Base-by-base conservation (phyloP, 1,140 invertebrate genomes). In the Aphelinus certus region DNA sequence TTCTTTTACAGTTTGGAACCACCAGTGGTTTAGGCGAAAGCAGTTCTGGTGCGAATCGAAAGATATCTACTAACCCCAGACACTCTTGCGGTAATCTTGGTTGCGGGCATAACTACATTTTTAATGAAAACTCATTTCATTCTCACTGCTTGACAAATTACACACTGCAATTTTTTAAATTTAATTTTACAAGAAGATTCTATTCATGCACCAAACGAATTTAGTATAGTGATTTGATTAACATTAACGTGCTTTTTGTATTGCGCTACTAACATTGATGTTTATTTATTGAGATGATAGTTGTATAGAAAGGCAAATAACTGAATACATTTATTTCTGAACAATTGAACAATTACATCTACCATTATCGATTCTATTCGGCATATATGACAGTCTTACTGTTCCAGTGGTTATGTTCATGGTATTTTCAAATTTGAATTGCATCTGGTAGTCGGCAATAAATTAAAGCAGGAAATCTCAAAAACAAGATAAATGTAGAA, bases 31-130 rank as follows among this genome's bases (percentile, higher is more conserved):
- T 86, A 80, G 86, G 85, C 78, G 87, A 88, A 82, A 88, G 85
- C 86, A 88, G 86, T 81, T 86, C 87, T 88, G 87, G 86, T 88
- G 87, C 87, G 86, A 88, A 87, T 80, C 86, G 86, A 86, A 88
- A 88, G 86, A 86, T 88, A 85, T 84, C 86, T 88, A 88, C 87
- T 87, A 88, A 88, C 84, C 87, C 87, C 85, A 88, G 87, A 88
- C 83, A 87, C 82, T 87, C 86, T 85, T 87, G 85, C 86, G 87
- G 87, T 88, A 88, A 88, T 87, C 86, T 85, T 87, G 86, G 86
- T 87, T 88, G 86, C 81, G 87, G 86, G 87, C 84, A 87, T 87
- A 88, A 88, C 85, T 86, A 86, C 82, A 86, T 84, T 82, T 81
- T 87, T 86, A 85, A 87, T 86, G 80, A 77, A 47, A 77, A 79